phyloP scores from a whole-genome alignment of 1,140 invertebrate genomes.

The Palaemon carinicauda region DNA sequence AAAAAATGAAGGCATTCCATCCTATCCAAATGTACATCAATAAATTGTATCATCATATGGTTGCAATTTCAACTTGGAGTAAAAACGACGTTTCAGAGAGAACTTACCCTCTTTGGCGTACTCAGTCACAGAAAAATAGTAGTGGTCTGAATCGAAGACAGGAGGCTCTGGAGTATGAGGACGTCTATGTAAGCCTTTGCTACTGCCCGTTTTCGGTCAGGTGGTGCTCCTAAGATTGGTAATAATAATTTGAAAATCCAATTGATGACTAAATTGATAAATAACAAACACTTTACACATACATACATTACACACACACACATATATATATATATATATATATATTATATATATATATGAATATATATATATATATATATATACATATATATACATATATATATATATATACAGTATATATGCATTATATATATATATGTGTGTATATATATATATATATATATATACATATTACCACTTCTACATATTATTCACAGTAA shows the following conservation, averaged over 20 bases:
- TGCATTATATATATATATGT: not conserved
- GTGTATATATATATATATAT: not conserved
- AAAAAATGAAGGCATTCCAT: too few relatives aligned
- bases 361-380: too few relatives aligned
- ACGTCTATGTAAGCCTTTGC: not conserved
- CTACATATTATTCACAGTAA: too few relatives aligned
- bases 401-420: not conserved
- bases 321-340: too few relatives aligned
- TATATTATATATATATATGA: too few relatives aligned
- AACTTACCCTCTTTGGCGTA: not conserved
- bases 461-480: constrained; percentile 2
- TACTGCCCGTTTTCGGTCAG: not conserved
- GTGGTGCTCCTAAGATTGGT: not conserved
- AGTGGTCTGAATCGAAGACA: not conserved
- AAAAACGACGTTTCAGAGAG: too few relatives aligned
- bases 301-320: too few relatives aligned
- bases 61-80: too few relatives aligned
- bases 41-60: too few relatives aligned
- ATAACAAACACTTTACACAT: not conserved
- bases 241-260: too few relatives aligned
- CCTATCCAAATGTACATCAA: too few relatives aligned
- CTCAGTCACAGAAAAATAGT: constrained; percentile 15
- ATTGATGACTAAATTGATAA: not conserved
- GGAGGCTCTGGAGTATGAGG: not conserved
- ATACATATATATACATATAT: too few relatives aligned